Evolutionary conservation across 2,888 invertebrate genomes (phyloP), one percentile per base, ranked within the genome.

Genomic region (Drosophila dives): DNA sequence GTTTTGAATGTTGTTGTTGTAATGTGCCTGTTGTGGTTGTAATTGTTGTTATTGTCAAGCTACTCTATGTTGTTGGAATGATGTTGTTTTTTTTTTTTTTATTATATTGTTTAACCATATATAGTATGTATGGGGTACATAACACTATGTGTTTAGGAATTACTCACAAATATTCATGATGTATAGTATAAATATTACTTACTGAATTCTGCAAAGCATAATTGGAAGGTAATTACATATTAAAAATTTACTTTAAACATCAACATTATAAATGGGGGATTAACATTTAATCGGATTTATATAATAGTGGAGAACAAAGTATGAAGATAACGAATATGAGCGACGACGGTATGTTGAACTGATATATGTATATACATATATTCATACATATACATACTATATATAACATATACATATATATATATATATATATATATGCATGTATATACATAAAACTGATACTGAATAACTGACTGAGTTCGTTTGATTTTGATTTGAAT

Each of bases 191-290:
- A 77, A 77, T 85, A 88, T 91, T 91, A 91, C 91, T 91, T 91
- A 91, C 91, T 91, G 91, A 91, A 89, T 91, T 91, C 91, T 91
- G 91, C 90, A 87, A 88, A 90, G 91, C 90, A 89, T 90, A 91
- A 86, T 80, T 89, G 89, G 81, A 90, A 90, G 90, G 86, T 86
- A 86, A 86, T 89, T 89, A 85, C 89, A 89, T 81, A 86, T 87
- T 89, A 87, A 87, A 82, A 87, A 75, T 85, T 85, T 85, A 80
- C 77, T 83, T 80, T 71, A 72, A 81, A 80, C 75, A 81, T 84
- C 84, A 80, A 85, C 80, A 85, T 74, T 83, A 67, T 76, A 63
- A 82, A 72, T 42, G 65, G 72, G 74, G 59, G 61, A 49, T 67
- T 76, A 81, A 86, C 88, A 83, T 74, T 87, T 75, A 86, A 72